Percentiles rank a stretch among this genome's conserved stretches.
These are phyloP conservation scores for Conger conger DNA, from an alignment of 2,113 vertebrate genomes.

Conservation along the genomic window DNA sequence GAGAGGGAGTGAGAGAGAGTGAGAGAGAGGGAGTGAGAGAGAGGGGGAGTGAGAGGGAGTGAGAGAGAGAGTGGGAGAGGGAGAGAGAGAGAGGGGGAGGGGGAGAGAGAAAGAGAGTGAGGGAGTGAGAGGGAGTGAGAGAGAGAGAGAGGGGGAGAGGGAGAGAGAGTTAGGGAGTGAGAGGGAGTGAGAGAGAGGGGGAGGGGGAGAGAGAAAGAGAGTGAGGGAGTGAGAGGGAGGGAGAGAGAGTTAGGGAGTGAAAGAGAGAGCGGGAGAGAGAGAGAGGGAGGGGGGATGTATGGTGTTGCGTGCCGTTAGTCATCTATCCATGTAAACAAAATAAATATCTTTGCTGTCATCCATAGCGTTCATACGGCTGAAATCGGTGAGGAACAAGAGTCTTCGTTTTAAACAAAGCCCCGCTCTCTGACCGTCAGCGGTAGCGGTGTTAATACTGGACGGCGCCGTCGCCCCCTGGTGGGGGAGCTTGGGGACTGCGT, in stretches of 20 bases:
- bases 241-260: too few relatives aligned
- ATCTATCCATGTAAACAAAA: neutral
- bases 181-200: slow-evolving; percentile 22
- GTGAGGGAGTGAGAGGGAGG: neutral
- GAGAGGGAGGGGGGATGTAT: too few relatives aligned
- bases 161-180: slow-evolving; percentile 23
- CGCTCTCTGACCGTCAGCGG: too few relatives aligned
- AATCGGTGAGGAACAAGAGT: neutral
- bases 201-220: neutral
- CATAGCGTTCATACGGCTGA: neutral
- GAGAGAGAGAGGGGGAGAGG: slow-evolving; percentile 6
- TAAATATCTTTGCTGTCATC: neutral
- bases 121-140: neutral
- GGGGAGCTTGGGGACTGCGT: too few relatives aligned
- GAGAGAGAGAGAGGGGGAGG: neutral
- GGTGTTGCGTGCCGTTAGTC: neutral
- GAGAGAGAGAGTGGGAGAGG: slow-evolving; percentile 18
- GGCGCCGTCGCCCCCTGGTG: too few relatives aligned
- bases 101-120: neutral
- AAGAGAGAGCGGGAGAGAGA: too few relatives aligned
- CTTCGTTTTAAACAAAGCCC: too few relatives aligned
- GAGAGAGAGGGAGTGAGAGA: neutral
- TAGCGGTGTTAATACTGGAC: too few relatives aligned
- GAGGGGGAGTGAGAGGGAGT: neutral
- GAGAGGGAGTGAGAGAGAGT: neutral